These are phyloP conservation scores for Myotis davidii DNA, from an alignment of 2,113 vertebrate genomes.

Conservation along the genomic window DNA sequence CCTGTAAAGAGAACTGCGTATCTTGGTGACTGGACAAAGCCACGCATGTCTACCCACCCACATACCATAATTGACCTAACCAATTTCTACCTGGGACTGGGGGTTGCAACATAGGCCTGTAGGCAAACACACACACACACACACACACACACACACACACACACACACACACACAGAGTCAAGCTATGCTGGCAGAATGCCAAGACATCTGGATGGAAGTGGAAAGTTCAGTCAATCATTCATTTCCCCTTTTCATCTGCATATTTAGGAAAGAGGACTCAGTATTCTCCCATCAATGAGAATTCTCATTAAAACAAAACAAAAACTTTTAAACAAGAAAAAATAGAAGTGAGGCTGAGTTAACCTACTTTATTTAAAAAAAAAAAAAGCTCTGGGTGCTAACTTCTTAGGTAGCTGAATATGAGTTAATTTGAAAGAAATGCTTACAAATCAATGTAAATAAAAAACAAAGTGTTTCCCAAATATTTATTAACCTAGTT, in stretches of 20 bases:
- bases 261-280: slow-evolving; percentile 26
- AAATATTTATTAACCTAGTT: not conserved
- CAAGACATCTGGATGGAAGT: slow-evolving; percentile 49
- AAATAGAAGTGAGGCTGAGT: not conserved
- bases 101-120: not conserved
- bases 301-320: not conserved
- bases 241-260: slow-evolving; percentile 46
- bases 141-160: not conserved
- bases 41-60: not conserved
- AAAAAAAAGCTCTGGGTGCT: not conserved
- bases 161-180: not conserved
- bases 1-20: not conserved
- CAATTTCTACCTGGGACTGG: not conserved
- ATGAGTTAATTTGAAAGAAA: slow-evolving; percentile 18
- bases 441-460: not conserved
- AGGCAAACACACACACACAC: not conserved
- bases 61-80: not conserved
- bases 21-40: not conserved
- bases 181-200: not conserved
- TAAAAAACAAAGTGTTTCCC: not conserved
- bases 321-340: not conserved
- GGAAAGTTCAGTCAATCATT: slow-evolving; percentile 54
- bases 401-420: not conserved
- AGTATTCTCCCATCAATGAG: not conserved
- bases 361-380: not conserved